A percentile compares a stretch with the other conserved stretches of the same genome.
These are phyloP conservation scores for Rhinoderma darwinii DNA, from an alignment of 2,113 vertebrate genomes.

Conservation along the genomic window DNA sequence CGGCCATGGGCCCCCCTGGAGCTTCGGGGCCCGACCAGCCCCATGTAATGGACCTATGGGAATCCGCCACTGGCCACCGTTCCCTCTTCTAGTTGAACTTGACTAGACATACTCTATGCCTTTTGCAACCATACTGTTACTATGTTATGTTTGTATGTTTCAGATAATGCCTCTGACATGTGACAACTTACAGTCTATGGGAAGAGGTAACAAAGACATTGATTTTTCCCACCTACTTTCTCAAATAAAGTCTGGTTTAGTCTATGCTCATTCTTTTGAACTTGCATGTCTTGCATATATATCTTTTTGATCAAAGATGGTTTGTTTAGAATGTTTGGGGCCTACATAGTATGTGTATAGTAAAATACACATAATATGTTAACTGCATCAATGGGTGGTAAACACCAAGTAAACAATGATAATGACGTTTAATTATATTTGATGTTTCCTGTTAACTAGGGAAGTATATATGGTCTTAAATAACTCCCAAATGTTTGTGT, in stretches of 20 bases:
- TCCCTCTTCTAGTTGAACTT: too few species aligned
- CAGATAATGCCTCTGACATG: too few species aligned
- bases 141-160: too few species aligned
- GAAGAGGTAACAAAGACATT: not conserved
- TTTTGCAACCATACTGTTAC: too few species aligned
- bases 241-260: not conserved
- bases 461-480: not conserved
- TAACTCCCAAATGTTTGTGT: not conserved
- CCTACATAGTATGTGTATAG: not conserved
- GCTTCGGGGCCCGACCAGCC: too few species aligned
- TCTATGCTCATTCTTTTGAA: not conserved
- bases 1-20: too few species aligned
- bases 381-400: not conserved
- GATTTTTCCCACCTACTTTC: not conserved
- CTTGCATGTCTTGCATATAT: not conserved
- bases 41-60: too few species aligned
- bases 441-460: not conserved
- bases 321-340: not conserved
- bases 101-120: too few species aligned
- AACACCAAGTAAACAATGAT: not conserved
- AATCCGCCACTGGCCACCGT: too few species aligned
- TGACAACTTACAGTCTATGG: not conserved
- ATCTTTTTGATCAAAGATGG: not conserved
- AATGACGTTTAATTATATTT: not conserved
- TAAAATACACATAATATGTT: not conserved